Conservation (phyloP, 2,888 invertebrate genomes). For the Noctua comes region DNA sequence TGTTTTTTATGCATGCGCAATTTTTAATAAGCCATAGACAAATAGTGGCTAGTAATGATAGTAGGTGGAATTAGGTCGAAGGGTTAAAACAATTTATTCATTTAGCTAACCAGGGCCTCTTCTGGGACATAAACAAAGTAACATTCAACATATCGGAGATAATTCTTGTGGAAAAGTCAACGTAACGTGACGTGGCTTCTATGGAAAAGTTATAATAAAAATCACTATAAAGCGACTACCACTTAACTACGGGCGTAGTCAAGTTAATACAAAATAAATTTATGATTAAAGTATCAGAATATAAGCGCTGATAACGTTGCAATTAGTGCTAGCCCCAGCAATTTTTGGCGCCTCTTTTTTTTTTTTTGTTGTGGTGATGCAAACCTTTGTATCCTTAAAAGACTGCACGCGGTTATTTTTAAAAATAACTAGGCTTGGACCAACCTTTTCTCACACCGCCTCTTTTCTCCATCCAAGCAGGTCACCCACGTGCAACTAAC, state of each 20-base stretch:
- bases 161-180: neutral
- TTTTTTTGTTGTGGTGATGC: neutral
- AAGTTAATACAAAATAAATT: neutral
- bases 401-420: neutral
- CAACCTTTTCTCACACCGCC: conserved; percentile 22
- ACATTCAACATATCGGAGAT: too few species aligned
- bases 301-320: neutral
- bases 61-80: neutral
- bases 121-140: too few species aligned
- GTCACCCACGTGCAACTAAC: conserved; percentile 22
- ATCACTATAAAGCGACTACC: neutral
- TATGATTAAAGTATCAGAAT: neutral
- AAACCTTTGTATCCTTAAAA: neutral
- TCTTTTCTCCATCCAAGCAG: conserved; percentile 18
- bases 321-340: neutral
- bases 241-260: too few species aligned
- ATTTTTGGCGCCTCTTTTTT: neutral
- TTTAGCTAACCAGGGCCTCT: neutral
- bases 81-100: neutral
- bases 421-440: neutral
- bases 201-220: neutral
- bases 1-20: neutral
- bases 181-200: neutral
- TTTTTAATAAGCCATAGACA: neutral
- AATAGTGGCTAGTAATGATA: too few species aligned